phyloP scores from a whole-genome alignment of 2,888 invertebrate species.

The Ornithoptera alexandrae region DNA sequence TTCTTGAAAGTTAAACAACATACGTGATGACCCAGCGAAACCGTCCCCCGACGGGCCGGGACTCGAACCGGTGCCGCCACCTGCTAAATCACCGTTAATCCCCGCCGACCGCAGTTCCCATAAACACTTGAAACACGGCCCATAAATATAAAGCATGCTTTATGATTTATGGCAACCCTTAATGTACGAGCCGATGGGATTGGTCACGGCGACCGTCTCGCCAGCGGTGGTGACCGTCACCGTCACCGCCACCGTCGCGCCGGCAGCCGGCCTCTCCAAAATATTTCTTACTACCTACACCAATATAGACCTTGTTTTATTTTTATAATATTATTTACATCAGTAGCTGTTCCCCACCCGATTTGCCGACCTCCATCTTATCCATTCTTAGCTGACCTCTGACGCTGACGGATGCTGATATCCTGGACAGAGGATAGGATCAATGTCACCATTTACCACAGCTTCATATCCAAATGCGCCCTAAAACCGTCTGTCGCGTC shows the following conservation, averaged over 20 bases:
- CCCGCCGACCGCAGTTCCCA: slow-evolving; percentile 72
- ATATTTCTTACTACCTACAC: too few relatives aligned
- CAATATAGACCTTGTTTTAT: too few relatives aligned
- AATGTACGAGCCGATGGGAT: slow-evolving; percentile 47
- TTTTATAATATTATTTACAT: too few relatives aligned
- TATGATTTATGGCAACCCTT: slow-evolving; percentile 43
- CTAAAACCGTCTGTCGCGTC: too few relatives aligned
- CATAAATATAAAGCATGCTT: slow-evolving; percentile 44
- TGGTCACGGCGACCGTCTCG: slow-evolving; percentile 39
- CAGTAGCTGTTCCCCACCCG: too few relatives aligned
- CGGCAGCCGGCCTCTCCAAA: not conserved
- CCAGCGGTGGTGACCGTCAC: not conserved
- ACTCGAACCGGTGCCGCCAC: slow-evolving; percentile 43
- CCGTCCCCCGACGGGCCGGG: slow-evolving; percentile 42
- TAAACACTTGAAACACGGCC: slow-evolving; percentile 65
- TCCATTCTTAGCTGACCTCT: too few relatives aligned
- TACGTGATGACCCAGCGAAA: slow-evolving; percentile 50
- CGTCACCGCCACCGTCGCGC: not conserved
- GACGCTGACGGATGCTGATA: too few relatives aligned
- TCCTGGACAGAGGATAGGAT: too few relatives aligned
- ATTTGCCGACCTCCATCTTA: too few relatives aligned
- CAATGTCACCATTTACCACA: too few relatives aligned
- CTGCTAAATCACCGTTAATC: slow-evolving; percentile 67
- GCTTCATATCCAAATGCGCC: too few relatives aligned
- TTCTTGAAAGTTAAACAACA: not conserved